A percentile compares a stretch with the other conserved stretches of the same genome.
Conservation (phyloP, 2,113 vertebrate species). For the Meles meles region DNA sequence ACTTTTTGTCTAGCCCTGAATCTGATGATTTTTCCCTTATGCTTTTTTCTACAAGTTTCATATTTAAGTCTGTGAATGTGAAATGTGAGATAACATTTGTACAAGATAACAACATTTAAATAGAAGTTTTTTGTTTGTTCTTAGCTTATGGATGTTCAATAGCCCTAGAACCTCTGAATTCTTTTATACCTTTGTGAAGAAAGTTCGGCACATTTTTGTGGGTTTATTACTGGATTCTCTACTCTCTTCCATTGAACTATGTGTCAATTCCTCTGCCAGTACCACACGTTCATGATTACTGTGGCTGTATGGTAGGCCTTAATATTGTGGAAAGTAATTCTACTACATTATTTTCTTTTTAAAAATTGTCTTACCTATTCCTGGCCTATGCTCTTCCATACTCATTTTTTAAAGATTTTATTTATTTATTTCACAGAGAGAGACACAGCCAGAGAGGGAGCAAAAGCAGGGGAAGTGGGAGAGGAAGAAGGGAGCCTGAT, state of each 20-base stretch:
- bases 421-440: too few species aligned
- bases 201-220: background rate
- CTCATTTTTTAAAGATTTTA: too few species aligned
- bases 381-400: too few species aligned
- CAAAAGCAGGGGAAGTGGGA: too few species aligned
- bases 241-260: background rate
- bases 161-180: background rate
- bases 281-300: background rate
- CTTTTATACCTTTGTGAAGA: background rate
- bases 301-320: background rate
- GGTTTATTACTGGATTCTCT: background rate
- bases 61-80: background rate
- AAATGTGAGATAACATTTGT: background rate
- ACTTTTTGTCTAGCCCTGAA: background rate
- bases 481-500: too few species aligned
- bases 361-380: background rate
- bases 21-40: background rate
- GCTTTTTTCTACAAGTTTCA: background rate
- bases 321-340: background rate
- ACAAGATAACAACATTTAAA: background rate
- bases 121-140: background rate
- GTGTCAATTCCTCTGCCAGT: background rate
- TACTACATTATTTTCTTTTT: background rate
- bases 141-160: background rate
- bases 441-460: too few species aligned